A percentile compares a stretch with the other conserved stretches of the same genome.
Conservation (phyloP, 1,140 invertebrate genomes). For the Aphaenogaster rudis region DNA sequence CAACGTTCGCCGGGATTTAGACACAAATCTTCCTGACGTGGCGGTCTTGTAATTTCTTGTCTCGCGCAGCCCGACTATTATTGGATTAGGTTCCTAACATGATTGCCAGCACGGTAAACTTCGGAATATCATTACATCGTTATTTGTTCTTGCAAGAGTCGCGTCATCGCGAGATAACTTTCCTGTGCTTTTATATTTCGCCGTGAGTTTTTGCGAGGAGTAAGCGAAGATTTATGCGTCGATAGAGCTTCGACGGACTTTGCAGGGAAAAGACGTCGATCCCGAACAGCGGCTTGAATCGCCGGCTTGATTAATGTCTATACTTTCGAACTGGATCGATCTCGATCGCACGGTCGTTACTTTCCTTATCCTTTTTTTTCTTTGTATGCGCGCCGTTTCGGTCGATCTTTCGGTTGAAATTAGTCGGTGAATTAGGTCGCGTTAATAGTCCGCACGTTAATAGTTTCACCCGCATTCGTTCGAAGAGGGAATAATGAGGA, state of each 20-base stretch:
- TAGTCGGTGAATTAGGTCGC: slow-evolving; percentile 50
- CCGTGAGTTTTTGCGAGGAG: slow-evolving; percentile 10
- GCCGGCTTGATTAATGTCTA: slow-evolving; percentile 41
- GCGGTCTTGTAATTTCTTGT: slow-evolving; percentile 63
- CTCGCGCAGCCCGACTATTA: slow-evolving; percentile 55
- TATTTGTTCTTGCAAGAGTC: slow-evolving; percentile 41
- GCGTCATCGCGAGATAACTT: slow-evolving; percentile 50
- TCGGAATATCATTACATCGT: slow-evolving; percentile 61
- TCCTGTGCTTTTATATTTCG: slow-evolving; percentile 17
- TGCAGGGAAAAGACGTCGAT: slow-evolving; percentile 24
- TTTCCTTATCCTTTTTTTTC: background rate
- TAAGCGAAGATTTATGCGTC: slow-evolving; percentile 59
- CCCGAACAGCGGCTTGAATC: background rate
- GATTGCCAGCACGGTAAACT: slow-evolving; percentile 60
- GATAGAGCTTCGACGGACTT: slow-evolving; percentile 20
- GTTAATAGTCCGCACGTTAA: slow-evolving; percentile 52
- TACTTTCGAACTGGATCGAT: slow-evolving; percentile 26
- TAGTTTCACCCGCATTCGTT: slow-evolving; percentile 19
- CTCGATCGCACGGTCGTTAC: slow-evolving; percentile 28
- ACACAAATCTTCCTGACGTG: slow-evolving; percentile 63
- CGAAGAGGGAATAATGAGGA: slow-evolving; percentile 33
- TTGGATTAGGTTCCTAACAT: slow-evolving; percentile 64
- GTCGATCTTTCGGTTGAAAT: slow-evolving; percentile 7
- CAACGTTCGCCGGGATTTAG: slow-evolving; percentile 54
- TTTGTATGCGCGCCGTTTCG: background rate